These are phyloP conservation scores for Miltochrista miniata DNA, from an alignment of 2,888 invertebrate species.

Conservation along the genomic window DNA sequence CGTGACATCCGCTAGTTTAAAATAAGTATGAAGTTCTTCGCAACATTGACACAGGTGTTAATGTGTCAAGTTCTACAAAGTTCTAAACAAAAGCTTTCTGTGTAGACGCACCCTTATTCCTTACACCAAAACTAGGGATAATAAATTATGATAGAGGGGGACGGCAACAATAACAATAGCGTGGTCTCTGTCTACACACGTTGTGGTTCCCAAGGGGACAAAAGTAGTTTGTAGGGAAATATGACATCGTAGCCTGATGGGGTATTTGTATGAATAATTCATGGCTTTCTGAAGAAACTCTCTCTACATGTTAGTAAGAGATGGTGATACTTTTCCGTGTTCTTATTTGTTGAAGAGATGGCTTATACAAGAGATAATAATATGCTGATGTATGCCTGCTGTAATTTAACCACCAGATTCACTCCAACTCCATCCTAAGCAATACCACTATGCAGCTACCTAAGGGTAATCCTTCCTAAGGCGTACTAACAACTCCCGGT, in stretches of 20 bases:
- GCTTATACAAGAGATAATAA: too few species aligned
- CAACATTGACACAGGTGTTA: too few species aligned
- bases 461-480: too few species aligned
- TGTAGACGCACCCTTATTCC: background rate
- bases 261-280: background rate
- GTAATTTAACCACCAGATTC: too few species aligned
- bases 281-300: too few species aligned
- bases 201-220: constrained; percentile 33
- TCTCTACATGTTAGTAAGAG: background rate
- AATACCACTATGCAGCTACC: too few species aligned
- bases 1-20: too few species aligned
- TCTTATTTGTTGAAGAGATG: background rate
- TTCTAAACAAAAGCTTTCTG: too few species aligned
- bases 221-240: constrained; percentile 33
- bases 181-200: constrained; percentile 7
- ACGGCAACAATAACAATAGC: constrained; percentile 6
- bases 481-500: too few species aligned
- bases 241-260: background rate
- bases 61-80: background rate
- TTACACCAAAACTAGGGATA: constrained; percentile 1
- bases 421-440: too few species aligned
- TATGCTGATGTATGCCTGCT: too few species aligned
- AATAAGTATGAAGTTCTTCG: too few species aligned
- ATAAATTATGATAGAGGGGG: constrained; percentile 21
- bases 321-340: background rate